Percentiles rank a stretch among this genome's conserved stretches.
phyloP scores from a whole-genome alignment of 2,888 invertebrate genomes.

The Hofmannophila pseudospretella region DNA sequence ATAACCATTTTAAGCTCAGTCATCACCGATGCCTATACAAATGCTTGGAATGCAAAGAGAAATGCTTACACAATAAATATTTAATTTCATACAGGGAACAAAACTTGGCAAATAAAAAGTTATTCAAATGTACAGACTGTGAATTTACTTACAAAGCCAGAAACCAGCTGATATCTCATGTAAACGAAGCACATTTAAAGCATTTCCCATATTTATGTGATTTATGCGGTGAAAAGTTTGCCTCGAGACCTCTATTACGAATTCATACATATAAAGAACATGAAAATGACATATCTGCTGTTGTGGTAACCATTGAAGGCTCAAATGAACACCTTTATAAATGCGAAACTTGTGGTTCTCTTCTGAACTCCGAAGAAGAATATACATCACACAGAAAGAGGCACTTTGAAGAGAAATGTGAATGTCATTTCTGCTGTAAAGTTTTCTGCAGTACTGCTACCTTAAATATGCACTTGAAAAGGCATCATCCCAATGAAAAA shows the following conservation, averaged over 20 bases:
- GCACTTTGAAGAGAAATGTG: background rate
- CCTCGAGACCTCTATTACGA: background rate
- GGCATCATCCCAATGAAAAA: background rate
- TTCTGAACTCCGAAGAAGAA: background rate
- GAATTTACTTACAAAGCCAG: background rate
- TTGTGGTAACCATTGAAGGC: background rate
- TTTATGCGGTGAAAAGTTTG: background rate
- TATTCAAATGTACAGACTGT: background rate
- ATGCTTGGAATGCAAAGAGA: background rate
- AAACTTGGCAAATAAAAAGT: background rate
- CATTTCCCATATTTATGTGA: background rate
- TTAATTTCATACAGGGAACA: background rate
- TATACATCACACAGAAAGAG: slow-evolving; percentile 1
- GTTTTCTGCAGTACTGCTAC: slow-evolving; percentile 2
- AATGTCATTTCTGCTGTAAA: slow-evolving; percentile 2
- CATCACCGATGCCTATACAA: background rate
- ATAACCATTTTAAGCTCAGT: background rate
- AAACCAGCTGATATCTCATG: background rate
- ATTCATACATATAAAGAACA: background rate
- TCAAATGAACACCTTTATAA: background rate
- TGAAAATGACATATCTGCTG: background rate
- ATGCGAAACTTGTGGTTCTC: slow-evolving; percentile 2
- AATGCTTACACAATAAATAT: background rate
- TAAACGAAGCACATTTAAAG: background rate
- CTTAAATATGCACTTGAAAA: slow-evolving; percentile 4